These are phyloP conservation scores for Hipparchia semele DNA, from an alignment of 2,888 invertebrate species.

Conservation along the genomic window DNA sequence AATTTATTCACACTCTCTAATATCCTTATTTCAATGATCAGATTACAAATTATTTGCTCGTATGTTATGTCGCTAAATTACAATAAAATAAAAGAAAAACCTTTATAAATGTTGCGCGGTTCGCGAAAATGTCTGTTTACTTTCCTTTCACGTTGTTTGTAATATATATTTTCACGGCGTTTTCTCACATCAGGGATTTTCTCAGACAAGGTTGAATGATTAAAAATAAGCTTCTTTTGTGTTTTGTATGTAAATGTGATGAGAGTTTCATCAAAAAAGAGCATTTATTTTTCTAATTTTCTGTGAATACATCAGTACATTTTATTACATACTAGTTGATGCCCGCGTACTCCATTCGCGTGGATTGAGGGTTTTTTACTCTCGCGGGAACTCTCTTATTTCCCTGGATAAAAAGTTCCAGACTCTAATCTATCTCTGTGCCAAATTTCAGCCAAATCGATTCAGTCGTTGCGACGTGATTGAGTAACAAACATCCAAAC, in stretches of 20 bases:
- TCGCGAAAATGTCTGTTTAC: conserved; percentile 14
- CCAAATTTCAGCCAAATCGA: too few species aligned
- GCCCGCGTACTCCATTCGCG: too few species aligned
- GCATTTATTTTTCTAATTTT: too few species aligned
- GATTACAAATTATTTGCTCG: not conserved
- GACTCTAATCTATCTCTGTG: too few species aligned
- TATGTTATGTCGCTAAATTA: not conserved
- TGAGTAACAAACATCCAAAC: too few species aligned
- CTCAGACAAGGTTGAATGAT: conserved; percentile 14
- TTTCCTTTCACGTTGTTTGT: conserved; percentile 17
- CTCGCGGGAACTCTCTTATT: too few species aligned
- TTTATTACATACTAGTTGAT: too few species aligned
- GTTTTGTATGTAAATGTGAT: not conserved
- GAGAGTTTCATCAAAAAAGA: not conserved
- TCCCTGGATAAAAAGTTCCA: too few species aligned
- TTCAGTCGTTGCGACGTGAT: too few species aligned
- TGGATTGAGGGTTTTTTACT: too few species aligned
- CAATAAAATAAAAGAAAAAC: not conserved
- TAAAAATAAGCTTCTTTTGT: not conserved
- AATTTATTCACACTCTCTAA: not conserved
- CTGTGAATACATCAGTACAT: too few species aligned
- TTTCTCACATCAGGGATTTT: conserved; percentile 13
- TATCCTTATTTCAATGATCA: not conserved
- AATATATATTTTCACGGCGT: not conserved
- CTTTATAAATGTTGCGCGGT: not conserved